Base-by-base conservation (phyloP, 2,797 vertebrate species). In the Molossus alvarezi region DNA sequence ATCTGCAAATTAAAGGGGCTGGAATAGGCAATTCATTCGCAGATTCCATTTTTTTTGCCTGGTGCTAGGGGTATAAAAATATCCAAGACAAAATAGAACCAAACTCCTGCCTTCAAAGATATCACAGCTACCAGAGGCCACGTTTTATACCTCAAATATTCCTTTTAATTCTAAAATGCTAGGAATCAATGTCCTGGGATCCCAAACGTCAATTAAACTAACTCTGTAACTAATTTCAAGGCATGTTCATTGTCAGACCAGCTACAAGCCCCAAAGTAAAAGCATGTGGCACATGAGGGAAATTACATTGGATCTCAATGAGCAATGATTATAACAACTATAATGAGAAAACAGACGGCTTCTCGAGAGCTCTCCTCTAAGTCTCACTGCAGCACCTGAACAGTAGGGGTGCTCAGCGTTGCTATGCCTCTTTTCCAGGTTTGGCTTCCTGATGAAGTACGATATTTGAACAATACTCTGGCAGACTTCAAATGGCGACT, bases 401-500 rank as follows among this genome's bases (percentile, higher is more conserved):
- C 4, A 23, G 92, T 84, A 97, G 94, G 92, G 94, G 37, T 94
- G 41, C 75, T 95, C 91, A 97, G 65, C 97, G 85, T 83, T 98
- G 98, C 92, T 87, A 97, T 89, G 86, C 95, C 88, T 85, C 69
- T 55, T 88, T 98, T 98, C 95, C 71, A 92, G 96, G 97, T 97
- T 88, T 97, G 55, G 10, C 89, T 97, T 98, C 73, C 65, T 97
- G 87, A 97, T 97, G 95, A 29, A 97, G 96, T 0, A 1, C 67
- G 97, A 48, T 92, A 97, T 77, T 90, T 96, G 96, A 98, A 98
- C 88, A 97, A 96, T 90, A 97, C 67, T 94, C 65, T 79, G 51
- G 82, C 45, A 93, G 95, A 96, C 89, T 98, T 98, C 97, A 98
- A 98, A 96, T 86, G 91, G 57, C 15, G 81, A 51, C 81, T 84